These are phyloP conservation scores for Saguinus imperator DNA, from an alignment of 2,113 vertebrate genomes.

Conservation along the genomic window DNA sequence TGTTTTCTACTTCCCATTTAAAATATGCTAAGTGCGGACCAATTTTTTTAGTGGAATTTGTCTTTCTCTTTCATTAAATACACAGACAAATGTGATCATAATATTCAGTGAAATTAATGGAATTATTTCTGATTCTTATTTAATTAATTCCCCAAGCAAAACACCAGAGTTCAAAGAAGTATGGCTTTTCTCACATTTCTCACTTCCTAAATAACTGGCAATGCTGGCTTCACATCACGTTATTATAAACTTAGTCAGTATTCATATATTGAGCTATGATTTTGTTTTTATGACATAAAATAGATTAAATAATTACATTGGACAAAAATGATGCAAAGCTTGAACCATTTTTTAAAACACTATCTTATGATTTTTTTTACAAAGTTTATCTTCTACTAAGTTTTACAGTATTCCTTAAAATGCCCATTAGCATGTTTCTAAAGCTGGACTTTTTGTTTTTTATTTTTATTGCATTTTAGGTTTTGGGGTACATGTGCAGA, in stretches of 20 bases:
- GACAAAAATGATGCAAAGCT: not conserved
- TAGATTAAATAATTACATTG: not conserved
- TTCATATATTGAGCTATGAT: not conserved
- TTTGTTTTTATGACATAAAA: constrained; percentile 12
- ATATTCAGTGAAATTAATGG: not conserved
- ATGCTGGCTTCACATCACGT: not conserved
- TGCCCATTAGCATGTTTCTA: not conserved
- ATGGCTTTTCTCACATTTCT: not conserved
- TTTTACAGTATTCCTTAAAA: not conserved
- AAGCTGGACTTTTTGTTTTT: not conserved
- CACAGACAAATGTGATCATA: not conserved
- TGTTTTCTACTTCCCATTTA: constrained; percentile 20
- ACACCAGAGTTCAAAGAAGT: not conserved
- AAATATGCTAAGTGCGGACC: not conserved
- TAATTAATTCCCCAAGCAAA: not conserved
- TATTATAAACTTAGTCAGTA: not conserved
- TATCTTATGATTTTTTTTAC: not conserved
- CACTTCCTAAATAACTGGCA: not conserved
- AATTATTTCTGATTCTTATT: constrained; percentile 6
- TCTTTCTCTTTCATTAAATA: not conserved
- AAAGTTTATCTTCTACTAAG: constrained; percentile 5
- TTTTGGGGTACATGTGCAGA: too few relatives aligned
- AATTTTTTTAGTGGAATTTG: constrained; percentile 21
- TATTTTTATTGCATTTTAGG: too few relatives aligned
- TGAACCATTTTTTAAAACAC: not conserved